Evolutionary conservation across 2,113 vertebrate genomes (phyloP), one percentile per base, ranked within the genome.

Genomic region (Nothocercus julius): DNA sequence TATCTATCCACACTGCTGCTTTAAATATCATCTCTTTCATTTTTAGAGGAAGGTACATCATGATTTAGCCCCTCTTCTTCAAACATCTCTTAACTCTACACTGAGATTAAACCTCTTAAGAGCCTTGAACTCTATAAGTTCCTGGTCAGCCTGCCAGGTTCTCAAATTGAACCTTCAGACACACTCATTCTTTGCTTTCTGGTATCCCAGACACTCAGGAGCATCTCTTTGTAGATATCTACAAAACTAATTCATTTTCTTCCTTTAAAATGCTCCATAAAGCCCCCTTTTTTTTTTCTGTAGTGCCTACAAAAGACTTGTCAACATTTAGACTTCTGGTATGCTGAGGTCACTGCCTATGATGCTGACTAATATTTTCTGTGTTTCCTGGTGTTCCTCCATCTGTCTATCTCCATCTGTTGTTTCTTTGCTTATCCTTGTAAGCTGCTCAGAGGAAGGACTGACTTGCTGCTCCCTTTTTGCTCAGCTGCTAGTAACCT

Each of bases 321-420:
- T 92, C 82, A 95, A 82, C 75, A 70, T 75, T 93, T 73, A 93
- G 81, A 87, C 54, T 88, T 89, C 67, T 95, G 94, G 44, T 87
- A 92, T 47, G 93, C 79, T 91, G 95, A 96, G 95, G 93, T 91
- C 95, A 95, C 59, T 91, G 87, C 85, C 84, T 95, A 42, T 67
- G 91, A 96, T 95, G 96, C 95, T 97, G 96, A 96, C 94, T 95
- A 97, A 97, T 95, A 85, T 89, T 95, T 95, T 95, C 91, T 85
- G 78, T 95, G 94, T 95, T 95, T 97, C 95, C 94, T 87, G 85
- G 95, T 87, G 94, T 38, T 93, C 72, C 85, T 95, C 95, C 93
- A 66, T 97, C 95, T 95, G 95, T 45, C 59, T 30, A 30, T 63
- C 70, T 82, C 95, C 95, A 97, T 96, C 94, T 93, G 96, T 74